Evolutionary conservation across 2,113 vertebrate genomes (phyloP), one percentile per base, ranked within the genome.

Genomic region (Pampusana beccarii): DNA sequence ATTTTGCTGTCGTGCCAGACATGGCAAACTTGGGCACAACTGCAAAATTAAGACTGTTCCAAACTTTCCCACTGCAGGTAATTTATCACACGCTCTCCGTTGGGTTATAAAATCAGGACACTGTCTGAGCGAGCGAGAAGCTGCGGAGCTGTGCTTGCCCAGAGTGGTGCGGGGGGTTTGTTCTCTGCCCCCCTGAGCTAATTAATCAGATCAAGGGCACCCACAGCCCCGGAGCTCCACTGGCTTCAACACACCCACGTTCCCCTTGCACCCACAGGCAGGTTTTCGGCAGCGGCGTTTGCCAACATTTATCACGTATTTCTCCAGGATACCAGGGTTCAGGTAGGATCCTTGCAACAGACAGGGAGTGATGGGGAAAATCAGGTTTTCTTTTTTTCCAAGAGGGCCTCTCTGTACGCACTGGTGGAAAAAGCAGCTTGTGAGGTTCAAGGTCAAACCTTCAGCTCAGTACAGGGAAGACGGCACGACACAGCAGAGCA

Each of bases 121-220:
- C 13, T 3, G 16, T 13, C 26, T 34, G 53, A 38, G 42, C 0
- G 3, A 51, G 46, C 38, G 20, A 72, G 53, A 72, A 38, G 36
- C 34, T 1, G 1, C 7, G 1, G 54, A 50, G 48, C 50, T 10
- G 4, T 2, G 6, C 51, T 33, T 14, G 26, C 53, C 17, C 4
- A 1, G 29, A 46, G 78, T 50, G 1, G 65, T 6, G 51, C 4
- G 4, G 64, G 29, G 13, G 75, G 16, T 16, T n/a, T 25, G 38
- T 26, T 10, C 44, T 26, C 38, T 50, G 9, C 9, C 50, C 16
- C 36, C 21, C n/a, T 4, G 10, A 19, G 16, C 8, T n/a, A 50
- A 57, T 57, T 20, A 57, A 64, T 57, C 50, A 48, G 50, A 11
- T 7, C 2, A 4, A 5, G 14, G 33, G 18, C 33, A 50, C 33